A percentile compares a stretch with the other conserved stretches of the same genome.
Conservation (phyloP, 2,888 invertebrate species). For the Pterostichus madidus region DNA sequence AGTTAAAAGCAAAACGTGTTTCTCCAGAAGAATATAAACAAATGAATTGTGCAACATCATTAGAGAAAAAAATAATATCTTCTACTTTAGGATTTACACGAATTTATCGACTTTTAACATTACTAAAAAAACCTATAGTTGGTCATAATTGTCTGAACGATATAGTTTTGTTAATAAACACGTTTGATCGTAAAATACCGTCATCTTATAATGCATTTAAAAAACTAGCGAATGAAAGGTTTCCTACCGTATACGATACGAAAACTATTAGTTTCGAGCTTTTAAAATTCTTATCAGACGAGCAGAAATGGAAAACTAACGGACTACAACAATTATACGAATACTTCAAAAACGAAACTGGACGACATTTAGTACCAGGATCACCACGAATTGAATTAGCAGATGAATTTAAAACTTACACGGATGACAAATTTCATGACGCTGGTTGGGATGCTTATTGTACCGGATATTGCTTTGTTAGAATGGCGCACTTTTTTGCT, state of each 20-base stretch:
- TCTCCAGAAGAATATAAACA: conserved; percentile 71
- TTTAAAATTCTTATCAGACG: conserved; percentile 75
- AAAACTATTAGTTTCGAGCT: conserved; percentile 84
- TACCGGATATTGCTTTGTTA: conserved; percentile 86
- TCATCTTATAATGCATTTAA: conserved; percentile 83
- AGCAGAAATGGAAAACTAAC: conserved; percentile 79
- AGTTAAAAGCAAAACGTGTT: conserved; percentile 75
- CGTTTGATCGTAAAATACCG: conserved; percentile 86
- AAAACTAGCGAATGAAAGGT: conserved; percentile 80
- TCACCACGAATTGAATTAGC: conserved; percentile 75
- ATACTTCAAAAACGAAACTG: conserved; percentile 80
- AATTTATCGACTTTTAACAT: conserved; percentile 81
- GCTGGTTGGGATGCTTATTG: conserved; percentile 93
- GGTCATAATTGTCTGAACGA: conserved; percentile 89
- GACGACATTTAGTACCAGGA: conserved; percentile 74
- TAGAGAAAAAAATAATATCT: conserved; percentile 39
- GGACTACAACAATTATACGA: conserved; percentile 80
- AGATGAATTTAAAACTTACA: conserved; percentile 69
- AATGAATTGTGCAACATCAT: conserved; percentile 70
- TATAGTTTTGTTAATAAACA: conserved; percentile 84
- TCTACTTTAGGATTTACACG: conserved; percentile 82
- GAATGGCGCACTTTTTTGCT: conserved; percentile 82
- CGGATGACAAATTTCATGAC: conserved; percentile 80
- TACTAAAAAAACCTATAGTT: conserved; percentile 84
- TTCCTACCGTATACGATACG: conserved; percentile 87